Percentiles rank a stretch among this genome's conserved stretches.
phyloP scores from a whole-genome alignment of 2,113 vertebrate genomes.

The Urocitellus parryii region DNA sequence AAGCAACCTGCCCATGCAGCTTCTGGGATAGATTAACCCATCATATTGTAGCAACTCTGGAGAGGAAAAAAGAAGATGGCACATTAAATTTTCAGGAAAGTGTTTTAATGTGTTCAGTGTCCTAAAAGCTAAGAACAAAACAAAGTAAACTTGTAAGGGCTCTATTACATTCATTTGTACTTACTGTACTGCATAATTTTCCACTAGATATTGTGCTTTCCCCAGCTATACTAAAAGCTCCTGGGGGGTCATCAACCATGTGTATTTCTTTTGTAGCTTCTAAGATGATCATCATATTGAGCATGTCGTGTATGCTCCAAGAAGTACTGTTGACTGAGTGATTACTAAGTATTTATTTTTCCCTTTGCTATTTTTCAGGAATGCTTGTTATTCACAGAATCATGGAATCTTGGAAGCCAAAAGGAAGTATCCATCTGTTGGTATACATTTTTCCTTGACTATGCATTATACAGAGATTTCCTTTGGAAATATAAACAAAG shows the following conservation, averaged over 20 bases:
- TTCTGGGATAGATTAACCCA: not conserved
- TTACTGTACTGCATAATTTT: not conserved
- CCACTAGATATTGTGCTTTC: not conserved
- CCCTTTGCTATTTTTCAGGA: conserved; percentile 65
- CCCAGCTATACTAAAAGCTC: conserved; percentile 25
- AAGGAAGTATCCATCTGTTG: conserved; percentile 76
- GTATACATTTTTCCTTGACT: conserved; percentile 79
- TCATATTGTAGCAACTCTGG: not conserved
- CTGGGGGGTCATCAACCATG: not conserved
- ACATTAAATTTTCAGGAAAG: not conserved
- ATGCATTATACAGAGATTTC: conserved; percentile 81
- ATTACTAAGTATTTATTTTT: conserved; percentile 55
- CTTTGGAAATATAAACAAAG: conserved; percentile 74
- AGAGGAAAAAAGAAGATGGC: not conserved
- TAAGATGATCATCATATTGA: not conserved
- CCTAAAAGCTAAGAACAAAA: conserved; percentile 1
- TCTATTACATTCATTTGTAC: not conserved
- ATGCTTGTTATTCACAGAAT: conserved; percentile 70
- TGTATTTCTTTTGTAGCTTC: not conserved
- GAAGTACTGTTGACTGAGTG: conserved; percentile 19
- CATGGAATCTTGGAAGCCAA: conserved; percentile 55
- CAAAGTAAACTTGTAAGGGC: not conserved
- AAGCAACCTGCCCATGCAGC: conserved; percentile 1
- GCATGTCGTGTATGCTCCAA: not conserved
- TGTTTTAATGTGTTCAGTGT: not conserved